These are phyloP conservation scores for Empidonax alnorum DNA, from an alignment of 2,113 vertebrate genomes.

Conservation along the genomic window DNA sequence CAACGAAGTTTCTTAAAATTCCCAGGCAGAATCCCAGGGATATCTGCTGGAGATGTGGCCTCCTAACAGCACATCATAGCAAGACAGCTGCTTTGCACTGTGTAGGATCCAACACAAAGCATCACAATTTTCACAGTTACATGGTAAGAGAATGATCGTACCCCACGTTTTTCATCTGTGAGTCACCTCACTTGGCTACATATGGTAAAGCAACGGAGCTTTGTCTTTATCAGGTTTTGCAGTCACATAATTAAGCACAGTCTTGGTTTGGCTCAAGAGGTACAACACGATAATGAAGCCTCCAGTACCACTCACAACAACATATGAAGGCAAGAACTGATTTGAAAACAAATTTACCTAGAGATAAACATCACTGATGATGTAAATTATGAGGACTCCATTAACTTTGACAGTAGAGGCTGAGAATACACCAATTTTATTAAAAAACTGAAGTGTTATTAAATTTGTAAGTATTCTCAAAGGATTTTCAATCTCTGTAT, in stretches of 20 bases:
- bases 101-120: background rate
- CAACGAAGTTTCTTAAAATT: background rate
- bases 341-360: background rate
- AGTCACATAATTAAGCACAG: background rate
- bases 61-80: background rate
- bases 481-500: background rate
- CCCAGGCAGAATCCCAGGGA: background rate
- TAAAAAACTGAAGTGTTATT: background rate
- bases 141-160: background rate
- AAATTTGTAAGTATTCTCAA: background rate
- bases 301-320: background rate
- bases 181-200: background rate
- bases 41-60: background rate
- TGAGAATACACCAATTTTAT: background rate
- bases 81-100: background rate
- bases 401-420: background rate
- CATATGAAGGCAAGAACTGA: background rate
- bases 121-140: background rate
- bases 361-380: background rate
- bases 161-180: background rate
- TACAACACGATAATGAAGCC: background rate
- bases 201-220: fast-evolving
- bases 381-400: background rate
- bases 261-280: background rate
- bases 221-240: background rate